phyloP scores from a whole-genome alignment of 2,888 invertebrate genomes.

The Eupithecia subumbrata region DNA sequence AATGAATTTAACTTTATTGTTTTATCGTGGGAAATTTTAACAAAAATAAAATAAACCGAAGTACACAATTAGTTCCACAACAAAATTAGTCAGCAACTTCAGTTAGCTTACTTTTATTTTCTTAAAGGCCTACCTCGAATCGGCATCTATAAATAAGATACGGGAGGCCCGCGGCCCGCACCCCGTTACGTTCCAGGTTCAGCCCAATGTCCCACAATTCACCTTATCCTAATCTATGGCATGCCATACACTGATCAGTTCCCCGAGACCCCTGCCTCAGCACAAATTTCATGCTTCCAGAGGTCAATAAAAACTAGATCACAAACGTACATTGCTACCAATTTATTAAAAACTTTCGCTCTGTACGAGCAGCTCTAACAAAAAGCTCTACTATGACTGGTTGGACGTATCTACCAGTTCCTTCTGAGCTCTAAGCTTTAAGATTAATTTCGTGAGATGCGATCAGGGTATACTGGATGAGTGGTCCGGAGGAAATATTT shows the following conservation, averaged over 20 bases:
- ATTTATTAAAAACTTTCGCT: slow-evolving; percentile 26
- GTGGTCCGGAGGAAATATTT: slow-evolving; percentile 47
- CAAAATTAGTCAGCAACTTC: neutral
- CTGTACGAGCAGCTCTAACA: slow-evolving; percentile 12
- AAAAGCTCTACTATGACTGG: slow-evolving; percentile 21
- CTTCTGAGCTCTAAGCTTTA: slow-evolving; percentile 12
- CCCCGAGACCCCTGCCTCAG: slow-evolving; percentile 19
- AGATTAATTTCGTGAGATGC: slow-evolving; percentile 13
- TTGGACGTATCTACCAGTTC: neutral
- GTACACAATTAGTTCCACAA: neutral
- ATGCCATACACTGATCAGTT: slow-evolving; percentile 25
- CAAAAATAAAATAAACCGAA: neutral
- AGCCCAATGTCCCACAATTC: slow-evolving; percentile 35
- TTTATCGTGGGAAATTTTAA: neutral
- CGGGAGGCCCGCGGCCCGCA: neutral
- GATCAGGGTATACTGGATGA: slow-evolving; percentile 36
- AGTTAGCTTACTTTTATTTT: neutral
- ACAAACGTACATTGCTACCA: slow-evolving; percentile 17
- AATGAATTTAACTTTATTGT: neutral
- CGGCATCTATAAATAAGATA: neutral
- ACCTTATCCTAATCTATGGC: slow-evolving; percentile 37
- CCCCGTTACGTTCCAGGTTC: slow-evolving; percentile 4
- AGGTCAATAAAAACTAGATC: slow-evolving; percentile 31
- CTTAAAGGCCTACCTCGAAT: neutral
- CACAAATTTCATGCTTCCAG: slow-evolving; percentile 4